Evolutionary conservation across 2,113 vertebrate species (phyloP), one percentile per base, ranked within the genome.

Genomic region (Amazona vittata): DNA sequence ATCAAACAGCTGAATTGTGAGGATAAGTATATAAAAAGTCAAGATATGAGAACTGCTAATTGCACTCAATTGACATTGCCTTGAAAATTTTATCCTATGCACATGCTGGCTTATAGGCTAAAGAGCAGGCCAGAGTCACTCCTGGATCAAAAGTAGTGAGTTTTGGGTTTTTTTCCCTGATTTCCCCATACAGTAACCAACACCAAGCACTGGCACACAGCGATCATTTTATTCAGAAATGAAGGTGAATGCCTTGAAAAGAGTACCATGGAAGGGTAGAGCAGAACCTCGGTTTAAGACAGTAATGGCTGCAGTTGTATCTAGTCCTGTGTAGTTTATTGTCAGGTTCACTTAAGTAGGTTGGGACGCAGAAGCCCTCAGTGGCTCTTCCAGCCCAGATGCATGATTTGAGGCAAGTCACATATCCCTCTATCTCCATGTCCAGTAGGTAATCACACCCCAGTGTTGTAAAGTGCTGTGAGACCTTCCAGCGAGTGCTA

Each of bases 151-250:
- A 83, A 86, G 12, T 16, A 53, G 18, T 22, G 12, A 16, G 2
- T 19, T 49, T 20, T 11, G 12, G 9, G 1, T 1, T 5, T 9
- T 1, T 2, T 22, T 17, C 11, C 12, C 21, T 31, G 5, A 35
- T 75, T 89, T 77, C 28, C 37, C 33, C 16, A 37, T 47, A 33
- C 19, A 16, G 10, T 49, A 49, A 59, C 35, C 20, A n/a, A 25
- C 31, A 31, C 6, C 25, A 64, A 35, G 6, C 9, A 39, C 22
- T 46, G 41, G 10, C 35, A 46, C 9, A 24, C 9, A 60, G 17
- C 6, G 24, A 55, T 68, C 0, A 6, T 43, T 83, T 65, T 73
- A 52, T 31, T 92, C 20, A 63, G 50, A 89, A 70, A 49, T 41
- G 16, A 41, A 39, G 4, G 20, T 46, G 33, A 68, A 49, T 47